Conservation (phyloP, 2,113 vertebrate genomes). For the Ancistrus triradiatus region DNA sequence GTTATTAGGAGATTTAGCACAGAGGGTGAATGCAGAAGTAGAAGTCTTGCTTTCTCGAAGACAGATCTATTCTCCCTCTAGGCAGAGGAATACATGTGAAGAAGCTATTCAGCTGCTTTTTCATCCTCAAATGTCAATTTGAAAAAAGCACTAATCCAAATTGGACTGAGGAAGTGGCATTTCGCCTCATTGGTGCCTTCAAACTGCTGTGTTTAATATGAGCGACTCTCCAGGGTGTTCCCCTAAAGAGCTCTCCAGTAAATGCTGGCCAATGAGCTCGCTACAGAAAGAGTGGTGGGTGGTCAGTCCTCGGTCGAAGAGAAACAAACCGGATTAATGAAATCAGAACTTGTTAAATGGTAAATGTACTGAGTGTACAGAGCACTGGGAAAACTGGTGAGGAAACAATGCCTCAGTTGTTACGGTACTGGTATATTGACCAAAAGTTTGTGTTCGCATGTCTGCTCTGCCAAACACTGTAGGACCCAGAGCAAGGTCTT, state of each 20-base stretch:
- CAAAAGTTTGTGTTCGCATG: too few species aligned
- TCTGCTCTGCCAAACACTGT: too few species aligned
- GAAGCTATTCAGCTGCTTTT: conserved; percentile 9
- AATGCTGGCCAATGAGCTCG: too few species aligned
- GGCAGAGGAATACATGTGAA: neutral
- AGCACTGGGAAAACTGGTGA: too few species aligned
- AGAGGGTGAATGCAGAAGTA: neutral
- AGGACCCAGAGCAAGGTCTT: too few species aligned
- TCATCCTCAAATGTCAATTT: conserved; percentile 30
- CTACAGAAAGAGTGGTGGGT: too few species aligned
- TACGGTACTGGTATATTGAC: too few species aligned
- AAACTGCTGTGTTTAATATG: conserved; percentile 30
- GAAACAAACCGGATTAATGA: too few species aligned
- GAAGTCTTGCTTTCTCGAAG: conserved; percentile 2
- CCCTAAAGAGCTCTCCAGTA: conserved; percentile 24
- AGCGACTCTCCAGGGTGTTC: conserved; percentile 5
- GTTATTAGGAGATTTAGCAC: conserved; percentile 21
- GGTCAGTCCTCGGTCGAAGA: too few species aligned
- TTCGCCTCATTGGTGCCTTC: conserved; percentile 25
- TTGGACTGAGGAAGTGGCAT: conserved; percentile 20
- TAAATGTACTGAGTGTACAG: too few species aligned
- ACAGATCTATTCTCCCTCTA: conserved; percentile 2
- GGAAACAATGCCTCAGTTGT: too few species aligned
- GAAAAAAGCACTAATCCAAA: conserved; percentile 30
- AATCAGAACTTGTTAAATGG: too few species aligned